Evolutionary conservation across 2,888 invertebrate species (phyloP).

Genomic region (Tholera decimalis): DNA sequence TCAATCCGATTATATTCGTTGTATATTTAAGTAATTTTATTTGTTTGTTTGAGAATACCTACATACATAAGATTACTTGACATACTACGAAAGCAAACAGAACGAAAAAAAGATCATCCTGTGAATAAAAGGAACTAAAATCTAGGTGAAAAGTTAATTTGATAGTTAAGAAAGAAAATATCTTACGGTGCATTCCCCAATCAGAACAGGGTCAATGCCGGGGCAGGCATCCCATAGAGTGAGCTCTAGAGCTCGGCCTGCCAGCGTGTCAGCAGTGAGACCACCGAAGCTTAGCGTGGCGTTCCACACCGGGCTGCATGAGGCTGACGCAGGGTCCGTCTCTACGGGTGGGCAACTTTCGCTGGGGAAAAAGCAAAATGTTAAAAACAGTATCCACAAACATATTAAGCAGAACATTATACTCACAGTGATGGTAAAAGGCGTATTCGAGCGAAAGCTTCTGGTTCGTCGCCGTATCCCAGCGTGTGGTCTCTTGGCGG

Average conservation of each 20-base stretch:
- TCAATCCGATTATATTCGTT: no score
- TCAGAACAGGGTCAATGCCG: slow-evolving; percentile 95
- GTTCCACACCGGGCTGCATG: slow-evolving; percentile 98
- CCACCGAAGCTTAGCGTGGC: slow-evolving; percentile 96
- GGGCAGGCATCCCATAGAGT: slow-evolving; percentile 97
- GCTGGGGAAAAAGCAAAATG: slow-evolving; percentile 81
- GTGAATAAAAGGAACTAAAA: no score
- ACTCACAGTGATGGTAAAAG: slow-evolving; percentile 95
- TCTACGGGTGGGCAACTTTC: slow-evolving; percentile 95
- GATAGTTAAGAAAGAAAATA: background rate
- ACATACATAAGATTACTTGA: no score
- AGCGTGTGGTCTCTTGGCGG: slow-evolving; percentile 95
- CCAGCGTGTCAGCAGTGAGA: slow-evolving; percentile 95
- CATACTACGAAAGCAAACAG: no score
- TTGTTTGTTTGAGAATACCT: no score
- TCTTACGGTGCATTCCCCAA: slow-evolving; percentile 94
- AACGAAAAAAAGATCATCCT: no score
- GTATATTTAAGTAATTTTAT: no score
- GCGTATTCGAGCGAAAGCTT: slow-evolving; percentile 96
- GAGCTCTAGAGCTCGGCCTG: slow-evolving; percentile 96
- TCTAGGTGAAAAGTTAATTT: no score
- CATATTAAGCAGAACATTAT: slow-evolving; percentile 3
- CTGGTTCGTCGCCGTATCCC: slow-evolving; percentile 95
- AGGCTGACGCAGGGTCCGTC: slow-evolving; percentile 96
- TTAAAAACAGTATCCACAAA: background rate